These are phyloP conservation scores for Anthopleura xanthogrammica DNA, from an alignment of 92 coral and sea anemone genomes.

Conservation along the genomic window DNA sequence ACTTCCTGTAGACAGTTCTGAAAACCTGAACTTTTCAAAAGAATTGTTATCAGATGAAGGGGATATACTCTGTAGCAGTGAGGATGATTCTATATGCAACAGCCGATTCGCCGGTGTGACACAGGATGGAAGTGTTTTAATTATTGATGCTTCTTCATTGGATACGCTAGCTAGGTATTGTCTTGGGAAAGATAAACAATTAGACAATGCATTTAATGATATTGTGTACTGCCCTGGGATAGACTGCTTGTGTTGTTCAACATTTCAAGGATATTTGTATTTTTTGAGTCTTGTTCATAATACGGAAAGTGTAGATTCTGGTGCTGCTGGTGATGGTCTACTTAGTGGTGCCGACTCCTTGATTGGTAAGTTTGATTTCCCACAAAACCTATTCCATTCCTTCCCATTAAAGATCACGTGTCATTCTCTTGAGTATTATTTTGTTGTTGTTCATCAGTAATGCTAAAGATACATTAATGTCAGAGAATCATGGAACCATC, in stretches of 20 bases:
- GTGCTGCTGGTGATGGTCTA: slow-evolving; percentile 35
- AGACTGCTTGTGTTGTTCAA: slow-evolving; percentile 84
- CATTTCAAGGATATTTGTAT: slow-evolving; percentile 64
- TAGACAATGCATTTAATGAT: slow-evolving; percentile 40
- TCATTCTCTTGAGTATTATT: background rate
- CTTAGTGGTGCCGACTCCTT: slow-evolving; percentile 50
- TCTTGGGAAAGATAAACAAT: slow-evolving; percentile 27
- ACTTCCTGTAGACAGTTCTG: slow-evolving; percentile 33
- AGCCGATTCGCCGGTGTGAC: slow-evolving; percentile 57
- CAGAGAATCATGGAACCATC: no score
- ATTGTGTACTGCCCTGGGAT: slow-evolving; percentile 87
- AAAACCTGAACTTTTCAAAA: slow-evolving; percentile 26
- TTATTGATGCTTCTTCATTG: slow-evolving; percentile 67
- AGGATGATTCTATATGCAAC: background rate
- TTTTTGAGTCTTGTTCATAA: slow-evolving; percentile 70
- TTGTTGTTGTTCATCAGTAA: background rate
- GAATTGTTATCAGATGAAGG: slow-evolving; percentile 17
- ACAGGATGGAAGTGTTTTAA: slow-evolving; percentile 52
- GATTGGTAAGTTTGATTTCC: slow-evolving; percentile 40
- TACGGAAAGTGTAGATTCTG: slow-evolving; percentile 28
- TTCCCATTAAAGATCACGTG: no score
- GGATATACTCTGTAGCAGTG: background rate
- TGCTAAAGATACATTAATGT: no score
- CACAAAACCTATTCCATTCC: no score
- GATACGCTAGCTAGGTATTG: slow-evolving; percentile 60